These are phyloP conservation scores for Alentia gelatinosa DNA, from an alignment of 2,888 invertebrate genomes.

Conservation along the genomic window DNA sequence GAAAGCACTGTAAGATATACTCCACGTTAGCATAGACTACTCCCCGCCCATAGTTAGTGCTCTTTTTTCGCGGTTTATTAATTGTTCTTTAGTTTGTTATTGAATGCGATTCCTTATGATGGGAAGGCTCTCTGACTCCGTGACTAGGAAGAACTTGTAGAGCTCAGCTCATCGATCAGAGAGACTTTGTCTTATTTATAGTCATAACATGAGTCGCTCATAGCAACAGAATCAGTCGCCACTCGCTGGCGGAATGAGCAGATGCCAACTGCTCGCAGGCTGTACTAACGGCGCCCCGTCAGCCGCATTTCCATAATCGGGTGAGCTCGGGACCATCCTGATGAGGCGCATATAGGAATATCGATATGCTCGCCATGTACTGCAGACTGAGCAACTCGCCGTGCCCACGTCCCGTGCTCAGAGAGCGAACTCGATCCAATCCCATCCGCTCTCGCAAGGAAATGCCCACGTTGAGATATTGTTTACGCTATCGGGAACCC, in stretches of 20 bases:
- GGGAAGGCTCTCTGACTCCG: no score
- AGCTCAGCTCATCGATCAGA: background rate
- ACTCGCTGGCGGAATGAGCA: background rate
- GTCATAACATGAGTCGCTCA: background rate
- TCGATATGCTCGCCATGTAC: background rate
- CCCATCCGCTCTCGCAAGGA: background rate
- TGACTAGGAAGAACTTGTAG: background rate
- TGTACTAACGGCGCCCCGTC: slow-evolving; percentile 9
- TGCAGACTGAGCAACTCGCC: background rate
- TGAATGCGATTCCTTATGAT: background rate
- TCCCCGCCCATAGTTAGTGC: background rate
- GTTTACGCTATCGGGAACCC: background rate
- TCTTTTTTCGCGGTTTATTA: background rate
- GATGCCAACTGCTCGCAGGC: background rate
- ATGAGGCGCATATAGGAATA: slow-evolving; percentile 22
- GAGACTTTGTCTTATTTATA: background rate
- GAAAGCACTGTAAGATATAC: background rate
- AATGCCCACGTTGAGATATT: background rate
- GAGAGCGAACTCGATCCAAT: background rate
- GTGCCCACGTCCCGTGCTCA: no score
- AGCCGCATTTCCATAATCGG: slow-evolving; percentile 20
- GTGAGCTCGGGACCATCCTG: background rate
- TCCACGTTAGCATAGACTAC: background rate
- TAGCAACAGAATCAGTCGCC: background rate
- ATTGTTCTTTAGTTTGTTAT: background rate